Percentiles rank a stretch among this genome's conserved stretches.
These are phyloP conservation scores for Seladonia tumulorum DNA, from an alignment of 2,888 invertebrate species.

Conservation along the genomic window DNA sequence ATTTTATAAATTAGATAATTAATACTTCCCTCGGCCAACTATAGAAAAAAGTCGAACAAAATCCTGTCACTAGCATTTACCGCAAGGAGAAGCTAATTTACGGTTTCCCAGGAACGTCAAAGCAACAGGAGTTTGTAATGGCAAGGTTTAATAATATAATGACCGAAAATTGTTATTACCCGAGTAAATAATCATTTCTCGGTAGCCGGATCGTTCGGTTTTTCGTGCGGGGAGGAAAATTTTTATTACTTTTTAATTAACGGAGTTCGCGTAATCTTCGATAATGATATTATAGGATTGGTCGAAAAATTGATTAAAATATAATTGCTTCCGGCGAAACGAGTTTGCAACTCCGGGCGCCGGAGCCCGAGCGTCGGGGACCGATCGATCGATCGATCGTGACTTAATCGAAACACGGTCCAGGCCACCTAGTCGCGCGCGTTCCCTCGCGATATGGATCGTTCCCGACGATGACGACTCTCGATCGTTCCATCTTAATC, in stretches of 20 bases:
- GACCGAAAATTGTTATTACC: slow-evolving; percentile 3
- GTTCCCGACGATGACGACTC: slow-evolving; percentile 50
- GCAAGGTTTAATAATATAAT: neutral
- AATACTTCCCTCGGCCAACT: neutral
- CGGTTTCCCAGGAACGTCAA: neutral
- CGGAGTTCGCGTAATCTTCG: slow-evolving; percentile 49
- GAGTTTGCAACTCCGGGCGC: slow-evolving; percentile 14
- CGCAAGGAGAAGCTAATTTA: neutral
- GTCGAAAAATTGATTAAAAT: slow-evolving; percentile 65
- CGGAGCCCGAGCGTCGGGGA: slow-evolving; percentile 9
- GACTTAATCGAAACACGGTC: slow-evolving; percentile 62
- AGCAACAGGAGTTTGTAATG: neutral
- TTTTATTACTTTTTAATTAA: slow-evolving; percentile 42
- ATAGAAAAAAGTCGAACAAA: neutral
- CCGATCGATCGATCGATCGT: slow-evolving; percentile 59
- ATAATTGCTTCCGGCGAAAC: slow-evolving; percentile 57
- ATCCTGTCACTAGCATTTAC: neutral
- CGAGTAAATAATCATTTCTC: neutral
- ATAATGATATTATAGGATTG: slow-evolving; percentile 44
- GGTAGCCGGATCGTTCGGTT: neutral
- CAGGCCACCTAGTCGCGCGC: slow-evolving; percentile 57
- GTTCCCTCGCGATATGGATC: slow-evolving; percentile 55
- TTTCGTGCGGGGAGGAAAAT: neutral
- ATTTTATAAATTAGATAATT: neutral
- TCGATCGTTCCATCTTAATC: slow-evolving; percentile 66